phyloP scores from a whole-genome alignment of 2,113 vertebrate genomes.

The Tetraodon nigroviridis region DNA sequence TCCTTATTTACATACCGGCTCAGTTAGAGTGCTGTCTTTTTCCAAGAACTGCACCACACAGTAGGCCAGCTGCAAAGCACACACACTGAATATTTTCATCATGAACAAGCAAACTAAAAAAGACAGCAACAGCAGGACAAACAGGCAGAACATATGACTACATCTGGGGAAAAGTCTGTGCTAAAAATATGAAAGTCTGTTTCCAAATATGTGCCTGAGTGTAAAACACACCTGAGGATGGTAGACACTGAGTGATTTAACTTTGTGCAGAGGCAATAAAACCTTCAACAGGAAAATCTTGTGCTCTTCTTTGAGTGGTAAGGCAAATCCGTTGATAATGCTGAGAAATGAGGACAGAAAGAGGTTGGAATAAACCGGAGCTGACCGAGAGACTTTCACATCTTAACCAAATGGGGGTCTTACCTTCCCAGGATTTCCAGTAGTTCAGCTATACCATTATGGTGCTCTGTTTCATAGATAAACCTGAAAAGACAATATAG shows the following conservation, averaged over 20 bases:
- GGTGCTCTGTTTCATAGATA: conserved; percentile 99
- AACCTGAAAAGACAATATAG: conserved; percentile 77
- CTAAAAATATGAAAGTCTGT: not conserved
- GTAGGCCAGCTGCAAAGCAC: conserved; percentile 84
- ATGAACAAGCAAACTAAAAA: conserved; percentile 1
- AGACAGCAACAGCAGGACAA: not conserved
- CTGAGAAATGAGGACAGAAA: conserved; percentile 61
- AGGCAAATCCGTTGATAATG: conserved; percentile 99
- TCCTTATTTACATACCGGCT: conserved; percentile 80
- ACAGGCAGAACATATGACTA: not conserved
- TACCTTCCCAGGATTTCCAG: conserved; percentile 98
- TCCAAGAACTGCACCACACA: conserved; percentile 97
- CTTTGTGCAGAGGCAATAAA: conserved; percentile 97
- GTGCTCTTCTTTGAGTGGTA: conserved; percentile 99
- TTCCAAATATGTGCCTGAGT: not conserved
- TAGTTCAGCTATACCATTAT: conserved; percentile 97
- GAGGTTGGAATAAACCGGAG: not conserved
- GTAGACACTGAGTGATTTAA: conserved; percentile 98
- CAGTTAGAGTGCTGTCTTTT: conserved; percentile 98
- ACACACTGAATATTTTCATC: conserved; percentile 10
- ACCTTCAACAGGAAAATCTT: conserved; percentile 98
- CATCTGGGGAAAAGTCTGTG: not conserved
- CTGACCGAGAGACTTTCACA: not conserved
- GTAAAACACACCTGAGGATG: conserved; percentile 84
- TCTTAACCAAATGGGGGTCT: not conserved